Base-by-base conservation (phyloP, 64 coral and sea anemone genomes). In the Porites australiensis region DNA sequence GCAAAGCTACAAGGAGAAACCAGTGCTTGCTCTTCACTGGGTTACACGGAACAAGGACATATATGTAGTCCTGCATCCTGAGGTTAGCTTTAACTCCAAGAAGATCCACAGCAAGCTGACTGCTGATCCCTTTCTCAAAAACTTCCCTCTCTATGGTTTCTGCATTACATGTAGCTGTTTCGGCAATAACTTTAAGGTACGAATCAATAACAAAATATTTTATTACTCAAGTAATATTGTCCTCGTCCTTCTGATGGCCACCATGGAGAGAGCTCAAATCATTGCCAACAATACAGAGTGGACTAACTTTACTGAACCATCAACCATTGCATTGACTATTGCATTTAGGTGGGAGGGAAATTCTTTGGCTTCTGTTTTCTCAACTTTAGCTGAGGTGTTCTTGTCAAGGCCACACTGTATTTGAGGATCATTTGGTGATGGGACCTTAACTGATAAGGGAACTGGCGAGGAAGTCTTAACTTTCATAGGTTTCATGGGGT, bases 31-130 rank as follows among this genome's bases (percentile, higher is more conserved):
- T 88, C 21, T 4, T 22, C 5, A 23, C 84, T 69, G 75, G 84
- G 27, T 88, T 93, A 77, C 84, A 88, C 14, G 85, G 92, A 50
- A 95, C 81, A 3, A 91, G n/a, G 64, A 95, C 74, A 37, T 73
- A 37, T 1, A 37, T 37, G 27, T 37, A 12, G 54, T 95, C 89
- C 80, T 91, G 88, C 12, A 81, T 6, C 53, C 74, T 62, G 14
- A 95, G 70, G 16, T 18, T 1, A 37, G 27, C 82, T 81, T 95
- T 95, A 2, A 55, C 94, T 72, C 72, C 82, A 48, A 95, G 46
- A 3, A 88, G 4, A 23, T 88, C 27, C 75, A 68, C 16, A 2
- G 19, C 44, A 50, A 64, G 64, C 12, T 50, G 82, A 20, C 19
- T 91, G 18, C 67, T 74, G 74, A 66, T 3, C 7, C 37, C 82